Evolutionary conservation across 2,888 invertebrate species (phyloP).

Genomic region (Orthonychiurus folsomi): DNA sequence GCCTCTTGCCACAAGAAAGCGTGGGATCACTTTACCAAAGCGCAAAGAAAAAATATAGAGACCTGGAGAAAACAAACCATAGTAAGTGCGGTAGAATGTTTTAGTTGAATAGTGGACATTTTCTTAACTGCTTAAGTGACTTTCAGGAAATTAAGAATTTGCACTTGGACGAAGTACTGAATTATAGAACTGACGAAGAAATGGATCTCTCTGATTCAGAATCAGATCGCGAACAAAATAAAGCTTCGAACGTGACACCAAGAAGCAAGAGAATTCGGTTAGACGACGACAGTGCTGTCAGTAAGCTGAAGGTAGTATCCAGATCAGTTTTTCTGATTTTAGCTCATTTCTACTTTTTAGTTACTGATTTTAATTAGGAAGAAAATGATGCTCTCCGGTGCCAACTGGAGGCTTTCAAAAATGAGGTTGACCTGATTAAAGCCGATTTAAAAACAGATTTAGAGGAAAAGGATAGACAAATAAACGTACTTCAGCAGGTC

Average conservation of each 20-base stretch:
- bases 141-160: constrained; percentile 62
- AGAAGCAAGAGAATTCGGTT: constrained; percentile 29
- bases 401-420: constrained; percentile 86
- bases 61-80: constrained; percentile 93
- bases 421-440: constrained; percentile 81
- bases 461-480: constrained; percentile 76
- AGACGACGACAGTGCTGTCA: constrained; percentile 30
- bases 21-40: constrained; percentile 99
- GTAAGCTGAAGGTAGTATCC: constrained; percentile 31
- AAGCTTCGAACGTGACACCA: constrained; percentile 19
- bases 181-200: constrained; percentile 65
- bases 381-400: constrained; percentile 85
- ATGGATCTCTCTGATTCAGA: constrained; percentile 80
- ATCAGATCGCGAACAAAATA: constrained; percentile 40
- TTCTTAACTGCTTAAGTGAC: too few relatives aligned
- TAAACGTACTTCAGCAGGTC: constrained; percentile 60
- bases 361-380: too few relatives aligned
- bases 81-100: constrained; percentile 64
- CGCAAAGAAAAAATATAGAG: constrained; percentile 97
- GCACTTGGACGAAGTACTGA: constrained; percentile 56
- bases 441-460: constrained; percentile 67
- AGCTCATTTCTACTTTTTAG: background rate
- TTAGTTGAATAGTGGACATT: too few relatives aligned
- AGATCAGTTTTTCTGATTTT: background rate
- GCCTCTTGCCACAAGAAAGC: constrained; percentile 95